Conservation (phyloP, 2,797 vertebrate genomes). For the Hybognathus amarus region DNA sequence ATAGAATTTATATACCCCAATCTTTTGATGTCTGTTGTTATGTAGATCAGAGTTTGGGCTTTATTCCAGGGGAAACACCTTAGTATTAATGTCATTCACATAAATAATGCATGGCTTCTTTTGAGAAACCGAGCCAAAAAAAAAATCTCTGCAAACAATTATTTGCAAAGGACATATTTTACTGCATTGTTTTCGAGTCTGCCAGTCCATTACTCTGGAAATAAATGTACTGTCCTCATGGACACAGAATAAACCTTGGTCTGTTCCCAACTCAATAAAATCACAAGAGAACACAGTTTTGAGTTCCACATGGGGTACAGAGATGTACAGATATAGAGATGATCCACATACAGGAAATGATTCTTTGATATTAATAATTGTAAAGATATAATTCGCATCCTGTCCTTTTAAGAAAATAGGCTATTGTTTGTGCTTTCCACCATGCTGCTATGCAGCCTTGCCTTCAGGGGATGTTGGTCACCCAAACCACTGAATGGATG, state of each 20-base stretch:
- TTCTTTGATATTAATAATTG: slow-evolving; percentile 11
- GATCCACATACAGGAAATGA: not conserved
- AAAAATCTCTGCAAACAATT: slow-evolving; percentile 66
- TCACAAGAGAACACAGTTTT: slow-evolving; percentile 19
- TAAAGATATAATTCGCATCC: slow-evolving; percentile 6
- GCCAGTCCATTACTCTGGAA: slow-evolving; percentile 55
- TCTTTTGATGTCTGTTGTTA: slow-evolving; percentile 72
- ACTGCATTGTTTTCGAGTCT: slow-evolving; percentile 60
- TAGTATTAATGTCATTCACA: slow-evolving; percentile 60
- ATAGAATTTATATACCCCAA: slow-evolving; percentile 72
- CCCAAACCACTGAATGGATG: slow-evolving; percentile 18
- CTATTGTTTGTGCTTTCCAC: not conserved
- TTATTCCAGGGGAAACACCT: slow-evolving; percentile 64
- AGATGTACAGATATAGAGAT: slow-evolving; percentile 24
- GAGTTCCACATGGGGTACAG: slow-evolving; percentile 1
- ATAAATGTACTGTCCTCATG: slow-evolving; percentile 57
- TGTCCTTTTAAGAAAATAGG: slow-evolving; percentile 10
- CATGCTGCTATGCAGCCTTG: not conserved
- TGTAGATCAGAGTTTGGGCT: slow-evolving; percentile 71
- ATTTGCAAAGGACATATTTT: slow-evolving; percentile 66
- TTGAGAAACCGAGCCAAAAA: slow-evolving; percentile 56
- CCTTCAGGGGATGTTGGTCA: slow-evolving; percentile 26
- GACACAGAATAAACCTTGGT: slow-evolving; percentile 45
- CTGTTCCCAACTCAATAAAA: slow-evolving; percentile 53
- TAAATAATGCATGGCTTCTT: slow-evolving; percentile 74